Conservation (phyloP, 2,113 vertebrate species). For the Seriola aureovittata region DNA sequence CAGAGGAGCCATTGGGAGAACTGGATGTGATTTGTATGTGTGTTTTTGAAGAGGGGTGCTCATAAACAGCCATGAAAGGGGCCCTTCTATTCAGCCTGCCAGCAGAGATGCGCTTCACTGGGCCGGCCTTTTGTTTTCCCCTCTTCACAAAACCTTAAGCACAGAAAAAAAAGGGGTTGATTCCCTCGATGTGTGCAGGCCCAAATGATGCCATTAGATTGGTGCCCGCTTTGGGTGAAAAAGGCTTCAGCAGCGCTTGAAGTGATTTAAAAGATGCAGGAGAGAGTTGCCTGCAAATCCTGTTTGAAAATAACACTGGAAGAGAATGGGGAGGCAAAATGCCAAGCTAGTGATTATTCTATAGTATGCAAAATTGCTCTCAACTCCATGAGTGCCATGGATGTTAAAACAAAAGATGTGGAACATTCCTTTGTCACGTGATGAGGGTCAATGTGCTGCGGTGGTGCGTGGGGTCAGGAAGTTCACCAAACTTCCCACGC, state of each 20-base stretch:
- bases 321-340: constrained; percentile 75
- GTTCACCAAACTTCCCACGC: constrained; percentile 84
- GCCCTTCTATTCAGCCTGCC: constrained; percentile 80
- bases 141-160: constrained; percentile 72
- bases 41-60: constrained; percentile 84
- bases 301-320: constrained; percentile 69
- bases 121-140: constrained; percentile 78
- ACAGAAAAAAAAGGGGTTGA: constrained; percentile 66
- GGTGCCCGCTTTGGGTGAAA: constrained; percentile 75
- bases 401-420: constrained; percentile 79
- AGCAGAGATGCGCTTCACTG: constrained; percentile 81
- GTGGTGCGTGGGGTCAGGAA: constrained; percentile 79
- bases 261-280: constrained; percentile 82
- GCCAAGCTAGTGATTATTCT: constrained; percentile 75
- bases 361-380: constrained; percentile 80
- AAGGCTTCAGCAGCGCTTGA: constrained; percentile 77
- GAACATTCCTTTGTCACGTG: constrained; percentile 78
- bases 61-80: constrained; percentile 85
- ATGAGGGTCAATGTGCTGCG: constrained; percentile 72
- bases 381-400: constrained; percentile 73
- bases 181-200: constrained; percentile 76
- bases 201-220: constrained; percentile 81
- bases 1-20: constrained; percentile 71
- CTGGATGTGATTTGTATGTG: constrained; percentile 84
- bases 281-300: constrained; percentile 76